Evolutionary conservation across 2,797 vertebrate genomes (phyloP).

Genomic region (Busarellus nigricollis): DNA sequence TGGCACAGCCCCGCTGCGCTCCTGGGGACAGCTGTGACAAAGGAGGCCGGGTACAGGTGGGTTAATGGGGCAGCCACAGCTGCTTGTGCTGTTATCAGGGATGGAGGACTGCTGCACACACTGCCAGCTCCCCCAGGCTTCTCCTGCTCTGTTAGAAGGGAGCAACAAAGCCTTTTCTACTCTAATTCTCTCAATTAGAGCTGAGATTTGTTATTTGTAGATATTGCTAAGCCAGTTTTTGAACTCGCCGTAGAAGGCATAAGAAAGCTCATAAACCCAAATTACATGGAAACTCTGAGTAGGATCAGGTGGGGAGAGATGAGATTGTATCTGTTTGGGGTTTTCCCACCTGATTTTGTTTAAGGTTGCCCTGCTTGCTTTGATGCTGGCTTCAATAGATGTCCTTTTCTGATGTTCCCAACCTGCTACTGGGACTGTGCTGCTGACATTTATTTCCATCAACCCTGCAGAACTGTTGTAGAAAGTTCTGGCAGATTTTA

Average conservation of each 20-base stretch:
- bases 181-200: neutral
- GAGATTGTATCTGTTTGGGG: neutral
- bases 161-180: neutral
- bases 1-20: fast-evolving
- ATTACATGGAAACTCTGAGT: neutral
- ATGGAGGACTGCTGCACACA: neutral
- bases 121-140: fast-evolving
- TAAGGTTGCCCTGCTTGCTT: neutral
- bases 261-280: neutral
- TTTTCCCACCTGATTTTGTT: neutral
- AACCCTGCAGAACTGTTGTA: neutral
- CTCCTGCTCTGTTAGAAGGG: neutral
- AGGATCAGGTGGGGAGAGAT: neutral
- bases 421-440: neutral
- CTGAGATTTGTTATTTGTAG: neutral
- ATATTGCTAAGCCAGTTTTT: neutral
- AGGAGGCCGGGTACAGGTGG: neutral
- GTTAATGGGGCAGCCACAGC: neutral
- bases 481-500: neutral
- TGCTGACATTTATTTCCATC: neutral
- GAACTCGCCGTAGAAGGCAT: neutral
- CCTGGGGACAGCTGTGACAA: fast-evolving
- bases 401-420: neutral
- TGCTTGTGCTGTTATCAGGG: fast-evolving
- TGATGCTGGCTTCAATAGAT: neutral